These are phyloP conservation scores for Danaus plexippus DNA, from an alignment of 1,140 invertebrate genomes.

Conservation along the genomic window DNA sequence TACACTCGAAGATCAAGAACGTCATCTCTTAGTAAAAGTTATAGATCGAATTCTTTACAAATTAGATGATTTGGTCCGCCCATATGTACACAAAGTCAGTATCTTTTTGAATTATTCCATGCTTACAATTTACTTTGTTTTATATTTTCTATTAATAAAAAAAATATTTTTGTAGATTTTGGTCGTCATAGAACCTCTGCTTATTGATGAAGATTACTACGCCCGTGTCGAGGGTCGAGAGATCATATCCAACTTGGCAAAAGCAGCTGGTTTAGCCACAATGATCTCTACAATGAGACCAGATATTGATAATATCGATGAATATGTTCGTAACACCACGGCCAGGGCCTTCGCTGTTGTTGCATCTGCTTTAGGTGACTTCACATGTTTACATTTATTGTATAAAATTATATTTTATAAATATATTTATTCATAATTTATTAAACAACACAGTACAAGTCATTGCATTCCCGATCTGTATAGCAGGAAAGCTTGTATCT, in stretches of 20 bases:
- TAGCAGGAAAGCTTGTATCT: too few relatives aligned
- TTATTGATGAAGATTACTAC: slow-evolving; percentile 99
- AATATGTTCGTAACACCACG: slow-evolving; percentile 99
- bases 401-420: too few relatives aligned
- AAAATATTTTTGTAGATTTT: slow-evolving; percentile 78
- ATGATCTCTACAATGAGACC: slow-evolving; percentile 99
- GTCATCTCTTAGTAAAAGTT: slow-evolving; percentile 99
- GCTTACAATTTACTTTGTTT: background rate
- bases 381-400: slow-evolving; percentile 7
- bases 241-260: slow-evolving; percentile 99
- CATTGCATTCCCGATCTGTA: too few relatives aligned
- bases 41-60: slow-evolving; percentile 99
- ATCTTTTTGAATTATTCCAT: background rate
- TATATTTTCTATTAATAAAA: slow-evolving; percentile 6
- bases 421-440: too few relatives aligned
- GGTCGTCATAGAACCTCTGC: slow-evolving; percentile 98
- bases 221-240: slow-evolving; percentile 99
- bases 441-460: too few relatives aligned
- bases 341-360: slow-evolving; percentile 99
- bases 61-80: slow-evolving; percentile 97
- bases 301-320: slow-evolving; percentile 99
- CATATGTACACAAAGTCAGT: slow-evolving; percentile 97
- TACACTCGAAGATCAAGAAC: slow-evolving; percentile 98
- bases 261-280: slow-evolving; percentile 99
- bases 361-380: slow-evolving; percentile 92